phyloP scores from a whole-genome alignment of 2,888 invertebrate species.

The Acronicta leporina region DNA sequence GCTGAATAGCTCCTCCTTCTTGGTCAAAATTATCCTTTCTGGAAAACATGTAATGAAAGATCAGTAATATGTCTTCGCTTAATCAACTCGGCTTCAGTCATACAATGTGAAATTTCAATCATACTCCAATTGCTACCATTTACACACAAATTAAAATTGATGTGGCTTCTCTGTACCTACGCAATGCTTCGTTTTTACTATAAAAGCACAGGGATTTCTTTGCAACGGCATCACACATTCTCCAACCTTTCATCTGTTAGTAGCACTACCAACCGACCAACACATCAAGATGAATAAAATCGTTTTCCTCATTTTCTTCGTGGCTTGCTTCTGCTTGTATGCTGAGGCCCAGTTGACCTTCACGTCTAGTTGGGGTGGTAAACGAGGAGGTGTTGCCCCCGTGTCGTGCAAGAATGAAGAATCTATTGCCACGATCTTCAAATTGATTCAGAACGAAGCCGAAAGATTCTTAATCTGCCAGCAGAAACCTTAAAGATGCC shows the following conservation, averaged over 20 bases:
- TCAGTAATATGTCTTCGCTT: constrained; percentile 14
- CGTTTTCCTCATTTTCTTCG: constrained; percentile 63
- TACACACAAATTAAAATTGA: constrained; percentile 38
- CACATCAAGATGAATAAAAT: constrained; percentile 69
- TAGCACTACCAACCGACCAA: constrained; percentile 5
- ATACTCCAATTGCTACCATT: constrained; percentile 17
- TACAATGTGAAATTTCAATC: constrained; percentile 13
- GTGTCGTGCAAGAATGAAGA: constrained; percentile 78
- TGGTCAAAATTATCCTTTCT: constrained; percentile 74
- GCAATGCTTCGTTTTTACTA: constrained; percentile 7
- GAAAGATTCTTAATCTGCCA: constrained; percentile 81
- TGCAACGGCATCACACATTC: constrained; percentile 23
- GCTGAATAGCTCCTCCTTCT: constrained; percentile 89
- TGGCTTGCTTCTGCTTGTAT: constrained; percentile 68
- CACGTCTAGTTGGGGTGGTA: constrained; percentile 88
- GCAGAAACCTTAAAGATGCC: constrained; percentile 72
- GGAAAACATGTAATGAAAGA: constrained; percentile 36
- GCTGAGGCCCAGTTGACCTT: constrained; percentile 87
- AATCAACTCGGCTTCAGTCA: constrained; percentile 11
- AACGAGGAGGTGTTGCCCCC: constrained; percentile 68
- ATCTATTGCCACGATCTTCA: constrained; percentile 73
- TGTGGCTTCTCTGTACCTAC: constrained; percentile 29
- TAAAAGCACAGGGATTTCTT: constrained; percentile 26
- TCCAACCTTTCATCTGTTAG: neutral
- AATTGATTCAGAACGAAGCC: constrained; percentile 83